These are phyloP conservation scores for Hesperia comma DNA, from an alignment of 2,888 invertebrate species.

Conservation along the genomic window DNA sequence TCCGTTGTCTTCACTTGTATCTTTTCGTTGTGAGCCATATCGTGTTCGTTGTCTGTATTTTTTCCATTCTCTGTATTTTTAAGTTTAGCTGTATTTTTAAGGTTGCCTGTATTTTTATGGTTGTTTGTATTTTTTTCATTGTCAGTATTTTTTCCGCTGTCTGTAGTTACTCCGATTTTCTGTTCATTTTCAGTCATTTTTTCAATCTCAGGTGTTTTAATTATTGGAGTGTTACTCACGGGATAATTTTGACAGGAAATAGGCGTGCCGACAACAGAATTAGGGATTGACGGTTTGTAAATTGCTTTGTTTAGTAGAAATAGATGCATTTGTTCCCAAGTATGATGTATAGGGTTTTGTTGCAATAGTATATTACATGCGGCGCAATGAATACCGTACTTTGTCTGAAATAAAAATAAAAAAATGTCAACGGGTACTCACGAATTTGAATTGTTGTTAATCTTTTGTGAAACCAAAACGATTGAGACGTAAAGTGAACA, in stretches of 20 bases:
- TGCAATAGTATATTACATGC: constrained; percentile 33
- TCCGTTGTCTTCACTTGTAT: not conserved
- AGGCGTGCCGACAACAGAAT: too few relatives aligned
- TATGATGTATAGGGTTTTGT: not conserved
- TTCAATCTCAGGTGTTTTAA: not conserved
- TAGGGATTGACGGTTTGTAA: not conserved
- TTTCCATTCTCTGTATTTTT: not conserved
- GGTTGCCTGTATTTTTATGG: too few relatives aligned
- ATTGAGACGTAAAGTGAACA: too few relatives aligned
- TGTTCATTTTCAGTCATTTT: not conserved
- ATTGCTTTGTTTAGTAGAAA: constrained; percentile 19
- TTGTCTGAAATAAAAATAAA: constrained; percentile 3
- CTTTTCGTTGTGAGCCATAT: not conserved
- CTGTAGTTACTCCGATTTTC: too few relatives aligned
- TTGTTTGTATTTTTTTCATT: too few relatives aligned
- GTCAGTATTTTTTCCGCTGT: too few relatives aligned
- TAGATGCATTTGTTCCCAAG: constrained; percentile 15
- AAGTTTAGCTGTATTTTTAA: not conserved
- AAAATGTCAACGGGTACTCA: not conserved
- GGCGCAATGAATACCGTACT: constrained; percentile 32
- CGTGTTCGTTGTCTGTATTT: constrained; percentile 17
- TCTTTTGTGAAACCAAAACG: too few relatives aligned
- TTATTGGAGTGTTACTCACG: not conserved
- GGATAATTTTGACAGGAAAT: too few relatives aligned
- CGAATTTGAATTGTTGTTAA: too few relatives aligned